These are phyloP conservation scores for Monochamus saltuarius DNA, from an alignment of 1,140 invertebrate species.

Conservation along the genomic window DNA sequence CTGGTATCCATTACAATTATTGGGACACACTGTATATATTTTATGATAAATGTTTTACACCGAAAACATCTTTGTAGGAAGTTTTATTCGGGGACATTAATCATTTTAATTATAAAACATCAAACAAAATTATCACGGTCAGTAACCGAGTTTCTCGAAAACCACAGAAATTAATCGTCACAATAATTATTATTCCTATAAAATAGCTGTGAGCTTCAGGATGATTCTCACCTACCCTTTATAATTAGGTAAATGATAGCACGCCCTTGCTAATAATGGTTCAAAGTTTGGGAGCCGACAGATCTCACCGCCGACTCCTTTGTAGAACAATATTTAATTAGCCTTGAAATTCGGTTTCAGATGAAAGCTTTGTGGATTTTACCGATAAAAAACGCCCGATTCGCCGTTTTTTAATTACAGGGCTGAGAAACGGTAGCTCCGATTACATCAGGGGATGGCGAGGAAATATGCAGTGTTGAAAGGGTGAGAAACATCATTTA, in stretches of 20 bases:
- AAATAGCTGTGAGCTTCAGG: neutral
- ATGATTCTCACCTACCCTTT: slow-evolving; percentile 35
- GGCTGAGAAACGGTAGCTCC: too few species aligned
- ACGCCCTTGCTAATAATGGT: slow-evolving; percentile 40
- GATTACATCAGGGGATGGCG: too few species aligned
- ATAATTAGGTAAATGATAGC: slow-evolving; percentile 42
- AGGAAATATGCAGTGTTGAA: too few species aligned
- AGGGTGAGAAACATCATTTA: too few species aligned
- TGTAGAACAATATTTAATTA: slow-evolving; percentile 4
- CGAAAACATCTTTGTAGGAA: too few species aligned
- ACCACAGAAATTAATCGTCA: slow-evolving; percentile 20
- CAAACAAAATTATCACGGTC: slow-evolving; percentile 13
- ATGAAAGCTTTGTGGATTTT: slow-evolving; percentile 14
- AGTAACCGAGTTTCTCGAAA: neutral
- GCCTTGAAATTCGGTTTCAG: slow-evolving; percentile 9
- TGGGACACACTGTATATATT: too few species aligned
- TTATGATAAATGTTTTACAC: too few species aligned
- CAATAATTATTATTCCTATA: slow-evolving; percentile 11
- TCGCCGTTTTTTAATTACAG: neutral
- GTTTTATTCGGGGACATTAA: slow-evolving; percentile 5
- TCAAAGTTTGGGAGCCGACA: slow-evolving; percentile 21
- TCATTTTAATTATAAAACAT: slow-evolving; percentile 23
- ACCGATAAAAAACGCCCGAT: neutral
- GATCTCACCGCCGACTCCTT: neutral
- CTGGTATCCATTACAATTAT: too few species aligned